These are phyloP conservation scores for Drosophila baimaii DNA, from an alignment of 1,140 invertebrate genomes.

Conservation along the genomic window DNA sequence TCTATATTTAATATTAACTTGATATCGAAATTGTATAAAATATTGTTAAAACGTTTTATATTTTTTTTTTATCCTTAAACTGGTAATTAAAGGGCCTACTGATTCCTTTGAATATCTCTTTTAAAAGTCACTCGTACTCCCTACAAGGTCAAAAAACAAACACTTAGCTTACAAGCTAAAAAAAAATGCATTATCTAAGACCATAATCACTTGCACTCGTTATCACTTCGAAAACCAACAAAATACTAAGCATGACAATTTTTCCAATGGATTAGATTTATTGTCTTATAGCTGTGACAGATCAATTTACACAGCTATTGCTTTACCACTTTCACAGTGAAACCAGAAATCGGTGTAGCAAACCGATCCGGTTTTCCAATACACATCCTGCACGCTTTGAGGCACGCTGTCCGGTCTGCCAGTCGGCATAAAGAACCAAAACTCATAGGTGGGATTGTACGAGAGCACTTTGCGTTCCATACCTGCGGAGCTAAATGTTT, in stretches of 20 bases:
- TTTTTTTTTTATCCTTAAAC: not conserved
- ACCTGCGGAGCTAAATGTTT: slow-evolving; percentile 2
- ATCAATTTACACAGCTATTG: slow-evolving; percentile 6
- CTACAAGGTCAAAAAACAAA: too few species aligned
- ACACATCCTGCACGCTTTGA: slow-evolving; percentile 32
- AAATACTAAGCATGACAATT: too few species aligned
- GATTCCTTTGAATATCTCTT: too few species aligned
- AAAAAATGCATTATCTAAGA: too few species aligned
- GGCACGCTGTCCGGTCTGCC: slow-evolving; percentile 34
- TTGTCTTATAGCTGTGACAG: not conserved
- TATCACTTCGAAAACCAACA: too few species aligned
- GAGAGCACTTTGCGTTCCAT: slow-evolving; percentile 15
- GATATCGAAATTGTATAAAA: too few species aligned
- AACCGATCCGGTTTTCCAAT: slow-evolving; percentile 20
- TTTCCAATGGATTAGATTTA: not conserved
- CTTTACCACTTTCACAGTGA: slow-evolving; percentile 26
- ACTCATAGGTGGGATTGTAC: slow-evolving; percentile 67
- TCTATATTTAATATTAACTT: too few species aligned
- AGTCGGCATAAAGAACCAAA: slow-evolving; percentile 59
- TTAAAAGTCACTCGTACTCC: too few species aligned
- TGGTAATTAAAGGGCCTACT: too few species aligned
- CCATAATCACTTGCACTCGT: too few species aligned
- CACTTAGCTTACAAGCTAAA: too few species aligned
- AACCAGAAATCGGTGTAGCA: slow-evolving; percentile 55
- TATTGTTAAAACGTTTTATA: not conserved